Conservation (phyloP, 2,888 invertebrate genomes). For the Synanthedon tipuliformis region DNA sequence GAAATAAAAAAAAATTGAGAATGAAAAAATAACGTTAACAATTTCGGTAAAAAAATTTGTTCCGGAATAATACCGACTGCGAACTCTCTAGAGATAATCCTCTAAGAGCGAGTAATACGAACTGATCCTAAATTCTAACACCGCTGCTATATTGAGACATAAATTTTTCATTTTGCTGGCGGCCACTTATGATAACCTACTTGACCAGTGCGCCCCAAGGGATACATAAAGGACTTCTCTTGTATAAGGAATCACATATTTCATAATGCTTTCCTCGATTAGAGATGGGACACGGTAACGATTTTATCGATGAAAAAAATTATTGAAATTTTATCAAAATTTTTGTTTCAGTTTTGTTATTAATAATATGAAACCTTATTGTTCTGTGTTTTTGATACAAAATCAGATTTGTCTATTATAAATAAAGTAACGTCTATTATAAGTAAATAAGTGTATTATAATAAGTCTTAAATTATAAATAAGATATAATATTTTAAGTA, state of each 20-base stretch:
- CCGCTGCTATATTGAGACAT: conserved; percentile 62
- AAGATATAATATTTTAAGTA: too few relatives aligned
- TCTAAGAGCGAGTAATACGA: conserved; percentile 29
- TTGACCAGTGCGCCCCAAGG: conserved; percentile 61
- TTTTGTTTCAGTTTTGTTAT: too few relatives aligned
- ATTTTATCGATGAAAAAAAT: too few relatives aligned
- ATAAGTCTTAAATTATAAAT: too few relatives aligned
- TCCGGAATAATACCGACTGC: conserved; percentile 9
- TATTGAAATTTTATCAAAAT: too few relatives aligned
- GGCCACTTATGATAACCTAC: conserved; percentile 66
- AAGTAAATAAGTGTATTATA: too few relatives aligned
- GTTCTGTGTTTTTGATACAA: too few relatives aligned
- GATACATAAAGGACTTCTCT: conserved; percentile 68
- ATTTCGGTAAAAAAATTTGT: neutral
- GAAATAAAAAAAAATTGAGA: too few relatives aligned
- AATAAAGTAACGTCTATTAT: too few relatives aligned
- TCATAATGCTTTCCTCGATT: conserved; percentile 39
- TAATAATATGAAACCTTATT: too few relatives aligned
- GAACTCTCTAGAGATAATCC: conserved; percentile 32
- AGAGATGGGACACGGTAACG: neutral
- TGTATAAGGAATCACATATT: conserved; percentile 69
- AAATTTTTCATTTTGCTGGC: conserved; percentile 66
- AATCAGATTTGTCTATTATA: too few relatives aligned
- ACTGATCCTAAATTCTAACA: conserved; percentile 38
- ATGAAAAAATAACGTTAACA: too few relatives aligned